These are phyloP conservation scores for Psephotus haematonotus DNA, from an alignment of 2,113 vertebrate species.

Conservation along the genomic window DNA sequence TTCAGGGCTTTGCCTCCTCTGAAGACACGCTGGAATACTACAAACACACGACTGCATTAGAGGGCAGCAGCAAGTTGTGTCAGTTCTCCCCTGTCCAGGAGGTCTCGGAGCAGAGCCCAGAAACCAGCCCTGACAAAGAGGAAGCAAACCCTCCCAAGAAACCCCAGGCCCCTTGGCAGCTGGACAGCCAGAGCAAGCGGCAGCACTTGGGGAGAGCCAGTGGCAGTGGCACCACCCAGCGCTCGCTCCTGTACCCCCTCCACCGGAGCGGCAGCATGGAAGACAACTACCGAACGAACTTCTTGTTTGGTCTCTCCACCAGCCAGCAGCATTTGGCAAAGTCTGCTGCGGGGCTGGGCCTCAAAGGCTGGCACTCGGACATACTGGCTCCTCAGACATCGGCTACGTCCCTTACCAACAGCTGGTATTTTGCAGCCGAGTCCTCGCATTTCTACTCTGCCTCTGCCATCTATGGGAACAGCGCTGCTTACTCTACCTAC, in stretches of 20 bases:
- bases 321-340: conserved; percentile 88
- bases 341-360: conserved; percentile 70
- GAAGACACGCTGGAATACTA: conserved; percentile 81
- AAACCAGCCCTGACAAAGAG: conserved; percentile 85
- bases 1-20: conserved; percentile 63
- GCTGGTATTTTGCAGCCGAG: conserved; percentile 90
- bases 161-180: conserved; percentile 16
- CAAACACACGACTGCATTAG: conserved; percentile 77
- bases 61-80: conserved; percentile 80
- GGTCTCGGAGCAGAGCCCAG: conserved; percentile 89
- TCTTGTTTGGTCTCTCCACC: conserved; percentile 84
- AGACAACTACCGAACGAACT: conserved; percentile 78
- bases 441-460: conserved; percentile 86
- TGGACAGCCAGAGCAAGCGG: conserved; percentile 58
- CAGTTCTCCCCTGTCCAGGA: conserved; percentile 94
- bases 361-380: conserved; percentile 95
- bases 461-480: conserved; percentile 79
- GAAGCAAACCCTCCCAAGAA: conserved; percentile 44
- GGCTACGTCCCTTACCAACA: conserved; percentile 74
- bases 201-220: conserved; percentile 48
- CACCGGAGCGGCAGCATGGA: conserved; percentile 91
- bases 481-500: conserved; percentile 69
- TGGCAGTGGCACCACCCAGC: neutral
- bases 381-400: conserved; percentile 84
- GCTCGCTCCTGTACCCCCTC: conserved; percentile 71